Base-by-base conservation (phyloP, 2,888 invertebrate genomes). In the Smittia aterrima region DNA sequence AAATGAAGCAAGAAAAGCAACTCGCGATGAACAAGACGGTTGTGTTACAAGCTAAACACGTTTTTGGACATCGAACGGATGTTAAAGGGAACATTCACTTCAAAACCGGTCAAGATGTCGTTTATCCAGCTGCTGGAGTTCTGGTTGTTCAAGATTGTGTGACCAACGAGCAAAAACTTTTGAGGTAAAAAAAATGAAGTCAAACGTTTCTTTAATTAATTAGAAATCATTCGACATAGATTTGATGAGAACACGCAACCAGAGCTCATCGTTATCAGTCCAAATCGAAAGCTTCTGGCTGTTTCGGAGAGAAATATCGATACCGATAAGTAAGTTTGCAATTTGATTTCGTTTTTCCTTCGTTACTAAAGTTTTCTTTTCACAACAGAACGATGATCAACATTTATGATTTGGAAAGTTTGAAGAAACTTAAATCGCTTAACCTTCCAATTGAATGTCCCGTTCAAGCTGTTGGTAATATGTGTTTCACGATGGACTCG, bases 401-500 rank as follows among this genome's bases (percentile, higher is more conserved):
- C 38, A 78, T 93, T 53, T 93, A 92, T 81, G 92, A 92, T 78
- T 80, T 92, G 11, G 83, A 84, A 7, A 88, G 89, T 0, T 86
- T 89, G 77, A 91, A 90, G 79, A 87, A 90, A 77, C 88, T 88
- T 74, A 90, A 90, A 77, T 84, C 86, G 22, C 82, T 91, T 67
- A 87, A 88, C 0, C 85, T 90, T 13, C 90, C 91, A 0, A 84
- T 84, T 75, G 87, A 87, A 66, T 84, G 85, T 0, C 83, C 85
- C 1, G 86, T 90, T 0, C 85, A 83, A 74, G 89, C 89, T 78
- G 91, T 91, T 79, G 88, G 89, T 11, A 88, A 89, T 75, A 83
- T 93, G 0, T 87, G 89, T 27, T 95, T 97, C 79, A 91, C 93
- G 0, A 88, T 85, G 76, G 96, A 96, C 80, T 92, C 91, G 1